Conservation (phyloP, 2,888 invertebrate genomes). For the Heteromurus nitidus region DNA sequence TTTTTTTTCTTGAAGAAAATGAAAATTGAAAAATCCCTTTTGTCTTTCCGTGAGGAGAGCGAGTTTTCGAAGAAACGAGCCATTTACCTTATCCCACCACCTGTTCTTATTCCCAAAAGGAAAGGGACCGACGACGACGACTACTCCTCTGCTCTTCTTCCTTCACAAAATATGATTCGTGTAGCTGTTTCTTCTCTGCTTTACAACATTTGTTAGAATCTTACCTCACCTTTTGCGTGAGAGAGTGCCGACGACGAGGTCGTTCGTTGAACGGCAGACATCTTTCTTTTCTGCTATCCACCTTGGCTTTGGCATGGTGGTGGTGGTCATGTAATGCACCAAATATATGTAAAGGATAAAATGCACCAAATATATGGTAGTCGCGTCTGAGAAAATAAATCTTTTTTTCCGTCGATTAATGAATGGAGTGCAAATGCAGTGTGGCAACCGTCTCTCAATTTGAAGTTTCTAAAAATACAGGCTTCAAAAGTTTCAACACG, state of each 20-base stretch:
- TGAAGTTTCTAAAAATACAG: not conserved
- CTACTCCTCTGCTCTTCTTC: not conserved
- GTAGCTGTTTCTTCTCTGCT: too few species aligned
- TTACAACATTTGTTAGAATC: too few species aligned
- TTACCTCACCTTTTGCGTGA: too few species aligned
- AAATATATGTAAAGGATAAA: too few species aligned
- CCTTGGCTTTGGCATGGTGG: too few species aligned
- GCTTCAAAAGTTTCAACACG: conserved; percentile 3
- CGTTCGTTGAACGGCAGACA: conserved; percentile 22
- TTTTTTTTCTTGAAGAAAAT: conserved; percentile 18
- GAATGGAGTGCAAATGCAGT: too few species aligned
- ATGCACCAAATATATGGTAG: too few species aligned
- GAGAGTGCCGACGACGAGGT: not conserved
- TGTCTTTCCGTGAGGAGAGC: conserved; percentile 24
- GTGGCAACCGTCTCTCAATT: too few species aligned
- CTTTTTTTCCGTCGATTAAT: too few species aligned
- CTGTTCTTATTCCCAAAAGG: conserved; percentile 39
- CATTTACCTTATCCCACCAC: conserved; percentile 50
- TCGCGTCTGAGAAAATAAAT: too few species aligned
- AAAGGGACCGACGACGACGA: not conserved
- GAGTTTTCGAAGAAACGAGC: conserved; percentile 41
- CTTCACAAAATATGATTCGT: conserved; percentile 11
- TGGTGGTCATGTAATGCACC: too few species aligned
- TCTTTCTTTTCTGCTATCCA: not conserved
- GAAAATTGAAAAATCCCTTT: conserved; percentile 46